Conservation (phyloP, 2,888 invertebrate species). For the Drosophila limbata region DNA sequence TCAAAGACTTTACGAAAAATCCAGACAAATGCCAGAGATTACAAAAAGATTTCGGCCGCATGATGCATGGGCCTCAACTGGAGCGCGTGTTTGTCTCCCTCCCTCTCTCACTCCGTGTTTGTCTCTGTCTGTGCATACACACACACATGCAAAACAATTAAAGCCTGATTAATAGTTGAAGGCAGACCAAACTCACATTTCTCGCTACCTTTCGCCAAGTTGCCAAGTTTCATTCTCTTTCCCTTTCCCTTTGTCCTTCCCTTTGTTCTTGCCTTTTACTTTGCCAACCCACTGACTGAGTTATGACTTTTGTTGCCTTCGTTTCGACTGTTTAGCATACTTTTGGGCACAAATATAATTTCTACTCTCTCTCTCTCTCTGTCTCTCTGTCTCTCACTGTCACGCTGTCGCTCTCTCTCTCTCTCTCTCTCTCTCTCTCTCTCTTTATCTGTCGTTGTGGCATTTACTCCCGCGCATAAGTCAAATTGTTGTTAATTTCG, state of each 20-base stretch:
- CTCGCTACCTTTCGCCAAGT: conserved; percentile 72
- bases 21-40: conserved; percentile 82
- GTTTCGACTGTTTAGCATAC: conserved; percentile 72
- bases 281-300: conserved; percentile 48
- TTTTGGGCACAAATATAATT: conserved; percentile 67
- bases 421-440: neutral
- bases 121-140: conserved; percentile 27
- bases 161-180: conserved; percentile 81
- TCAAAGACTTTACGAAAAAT: conserved; percentile 81
- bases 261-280: conserved; percentile 2
- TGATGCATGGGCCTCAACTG: conserved; percentile 71
- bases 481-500: conserved; percentile 80
- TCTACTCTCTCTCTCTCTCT: conserved; percentile 2
- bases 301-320: conserved; percentile 78
- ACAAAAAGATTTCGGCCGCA: conserved; percentile 82
- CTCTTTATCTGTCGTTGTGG: conserved; percentile 19
- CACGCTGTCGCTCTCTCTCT: conserved; percentile 12
- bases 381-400: neutral
- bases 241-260: neutral
- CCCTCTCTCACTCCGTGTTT: conserved; percentile 4
- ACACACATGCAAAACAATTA: conserved; percentile 70
- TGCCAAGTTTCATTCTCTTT: conserved; percentile 40
- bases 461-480: conserved; percentile 69
- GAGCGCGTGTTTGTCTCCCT: conserved; percentile 41
- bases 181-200: conserved; percentile 65